phyloP scores from a whole-genome alignment of 2,888 invertebrate species.

The Sinohyriopsis cumingii region DNA sequence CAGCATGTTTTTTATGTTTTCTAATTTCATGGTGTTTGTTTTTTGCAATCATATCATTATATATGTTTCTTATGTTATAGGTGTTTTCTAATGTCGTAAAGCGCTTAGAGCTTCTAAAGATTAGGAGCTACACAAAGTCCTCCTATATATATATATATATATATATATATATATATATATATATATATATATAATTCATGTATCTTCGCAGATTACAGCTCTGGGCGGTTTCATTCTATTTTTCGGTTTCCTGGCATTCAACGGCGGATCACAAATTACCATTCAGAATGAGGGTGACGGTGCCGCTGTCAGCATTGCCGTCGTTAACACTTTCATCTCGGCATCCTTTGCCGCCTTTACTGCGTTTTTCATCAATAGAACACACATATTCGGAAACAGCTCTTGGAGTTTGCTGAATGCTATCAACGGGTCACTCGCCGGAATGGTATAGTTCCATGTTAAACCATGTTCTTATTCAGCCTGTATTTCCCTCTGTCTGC shows the following conservation, averaged over 20 bases:
- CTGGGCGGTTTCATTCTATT: slow-evolving; percentile 75
- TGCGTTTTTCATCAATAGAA: slow-evolving; percentile 65
- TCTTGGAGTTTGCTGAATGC: slow-evolving; percentile 74
- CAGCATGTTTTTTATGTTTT: too few species aligned
- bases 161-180: too few species aligned
- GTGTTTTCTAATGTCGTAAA: too few species aligned
- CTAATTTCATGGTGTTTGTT: too few species aligned
- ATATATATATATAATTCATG: too few species aligned
- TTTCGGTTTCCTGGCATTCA: slow-evolving; percentile 76
- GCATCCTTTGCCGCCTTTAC: slow-evolving; percentile 73
- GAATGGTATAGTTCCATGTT: slow-evolving; percentile 69
- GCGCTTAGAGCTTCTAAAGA: too few species aligned
- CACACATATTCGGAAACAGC: slow-evolving; percentile 39
- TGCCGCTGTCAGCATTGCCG: slow-evolving; percentile 70
- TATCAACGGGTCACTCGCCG: slow-evolving; percentile 75
- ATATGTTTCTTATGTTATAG: too few species aligned
- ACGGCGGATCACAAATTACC: slow-evolving; percentile 74
- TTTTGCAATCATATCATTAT: too few species aligned
- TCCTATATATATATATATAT: too few species aligned
- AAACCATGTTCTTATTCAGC: too few species aligned
- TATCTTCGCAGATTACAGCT: slow-evolving; percentile 73
- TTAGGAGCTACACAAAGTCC: too few species aligned
- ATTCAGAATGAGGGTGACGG: slow-evolving; percentile 73
- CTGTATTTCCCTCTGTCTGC: too few species aligned
- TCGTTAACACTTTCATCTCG: slow-evolving; percentile 74